A percentile compares a stretch with the other conserved stretches of the same genome.
phyloP scores from a whole-genome alignment of 2,113 vertebrate genomes.

The Sigmodon hispidus region DNA sequence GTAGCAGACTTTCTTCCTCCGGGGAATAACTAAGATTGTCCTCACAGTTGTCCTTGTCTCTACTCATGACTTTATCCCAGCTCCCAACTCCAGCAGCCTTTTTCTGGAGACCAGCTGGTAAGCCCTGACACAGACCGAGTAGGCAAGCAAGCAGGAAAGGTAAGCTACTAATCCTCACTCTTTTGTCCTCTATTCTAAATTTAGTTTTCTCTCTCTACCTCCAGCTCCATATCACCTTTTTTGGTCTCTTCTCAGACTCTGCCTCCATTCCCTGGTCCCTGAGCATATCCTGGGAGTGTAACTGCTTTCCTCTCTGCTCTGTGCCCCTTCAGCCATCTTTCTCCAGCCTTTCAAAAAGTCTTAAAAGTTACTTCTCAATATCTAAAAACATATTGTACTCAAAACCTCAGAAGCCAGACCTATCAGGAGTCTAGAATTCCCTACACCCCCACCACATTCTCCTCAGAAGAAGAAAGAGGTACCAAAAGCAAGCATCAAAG shows the following conservation, averaged over 20 bases:
- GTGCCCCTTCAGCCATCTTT: not conserved
- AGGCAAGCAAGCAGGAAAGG: not conserved
- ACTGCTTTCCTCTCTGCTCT: not conserved
- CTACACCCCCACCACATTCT: not conserved
- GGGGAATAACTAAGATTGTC: not conserved
- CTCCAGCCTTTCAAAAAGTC: not conserved
- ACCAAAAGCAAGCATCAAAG: not conserved
- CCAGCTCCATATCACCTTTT: fast-evolving
- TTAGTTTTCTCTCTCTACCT: not conserved
- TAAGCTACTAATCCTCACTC: not conserved
- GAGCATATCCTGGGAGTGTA: not conserved
- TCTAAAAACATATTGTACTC: not conserved
- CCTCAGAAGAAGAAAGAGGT: not conserved
- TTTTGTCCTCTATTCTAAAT: not conserved
- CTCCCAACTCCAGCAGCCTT: not conserved
- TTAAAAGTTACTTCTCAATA: not conserved
- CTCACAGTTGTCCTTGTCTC: not conserved
- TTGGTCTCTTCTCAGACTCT: not conserved
- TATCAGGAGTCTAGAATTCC: not conserved
- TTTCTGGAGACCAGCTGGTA: not conserved
- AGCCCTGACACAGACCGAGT: not conserved
- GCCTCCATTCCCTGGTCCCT: not conserved
- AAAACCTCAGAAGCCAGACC: not conserved
- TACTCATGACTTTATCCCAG: not conserved
- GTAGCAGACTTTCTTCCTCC: not conserved